phyloP scores from a whole-genome alignment of 2,888 invertebrate genomes.

The Enchytraeus crypticus region DNA sequence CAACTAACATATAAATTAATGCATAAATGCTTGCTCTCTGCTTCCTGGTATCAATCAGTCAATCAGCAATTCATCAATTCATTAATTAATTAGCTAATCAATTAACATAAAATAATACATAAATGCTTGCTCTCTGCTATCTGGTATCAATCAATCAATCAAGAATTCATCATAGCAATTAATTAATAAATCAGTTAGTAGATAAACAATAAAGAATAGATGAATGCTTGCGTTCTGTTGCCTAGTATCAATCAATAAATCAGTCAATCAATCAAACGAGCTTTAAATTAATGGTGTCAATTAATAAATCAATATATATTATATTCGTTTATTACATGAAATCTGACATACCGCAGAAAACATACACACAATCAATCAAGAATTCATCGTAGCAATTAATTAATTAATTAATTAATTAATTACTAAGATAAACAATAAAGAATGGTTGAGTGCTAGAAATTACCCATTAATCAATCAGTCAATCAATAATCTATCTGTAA shows the following conservation, averaged over 20 bases:
- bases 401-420: background rate
- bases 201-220: too few species aligned
- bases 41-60: slow-evolving; percentile 65
- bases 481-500: too few species aligned
- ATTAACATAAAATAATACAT: background rate
- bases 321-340: too few species aligned
- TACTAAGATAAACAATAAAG: background rate
- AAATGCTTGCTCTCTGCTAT: too few species aligned
- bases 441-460: too few species aligned
- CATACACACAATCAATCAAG: slow-evolving; percentile 78
- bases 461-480: background rate
- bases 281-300: slow-evolving; percentile 64
- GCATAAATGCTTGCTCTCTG: slow-evolving; percentile 74
- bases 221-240: too few species aligned
- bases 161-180: background rate
- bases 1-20: slow-evolving; percentile 71
- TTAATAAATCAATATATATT: too few species aligned
- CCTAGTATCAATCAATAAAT: too few species aligned
- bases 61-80: background rate
- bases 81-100: background rate
- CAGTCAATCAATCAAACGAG: slow-evolving; percentile 68
- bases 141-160: background rate
- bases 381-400: slow-evolving; percentile 63
- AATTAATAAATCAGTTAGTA: background rate
- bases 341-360: too few species aligned